These are phyloP conservation scores for Prenolepis imparis DNA, from an alignment of 2,888 invertebrate species.

Conservation along the genomic window DNA sequence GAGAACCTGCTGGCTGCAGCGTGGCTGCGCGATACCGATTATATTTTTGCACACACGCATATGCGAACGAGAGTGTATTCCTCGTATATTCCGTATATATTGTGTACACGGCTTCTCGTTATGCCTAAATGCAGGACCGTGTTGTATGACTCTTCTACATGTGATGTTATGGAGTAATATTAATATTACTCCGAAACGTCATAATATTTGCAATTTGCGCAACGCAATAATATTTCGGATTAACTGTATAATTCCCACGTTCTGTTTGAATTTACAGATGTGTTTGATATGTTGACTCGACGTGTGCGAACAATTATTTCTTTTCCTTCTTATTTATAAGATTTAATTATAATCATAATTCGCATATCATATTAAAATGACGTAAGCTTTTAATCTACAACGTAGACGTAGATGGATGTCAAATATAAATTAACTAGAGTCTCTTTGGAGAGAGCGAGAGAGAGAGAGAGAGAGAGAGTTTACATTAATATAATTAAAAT, in stretches of 20 bases:
- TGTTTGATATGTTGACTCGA: constrained; percentile 7
- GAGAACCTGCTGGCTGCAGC: constrained; percentile 75
- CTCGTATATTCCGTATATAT: neutral
- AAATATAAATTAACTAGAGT: neutral
- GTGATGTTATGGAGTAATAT: neutral
- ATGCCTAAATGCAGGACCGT: constrained; percentile 18
- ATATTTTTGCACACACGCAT: constrained; percentile 59
- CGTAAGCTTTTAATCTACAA: neutral
- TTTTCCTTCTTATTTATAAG: neutral
- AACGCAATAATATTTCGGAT: neutral
- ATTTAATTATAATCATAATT: neutral
- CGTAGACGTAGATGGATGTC: neutral
- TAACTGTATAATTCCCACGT: neutral
- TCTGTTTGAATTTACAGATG: neutral
- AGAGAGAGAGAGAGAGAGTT: neutral
- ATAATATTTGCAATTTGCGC: no score
- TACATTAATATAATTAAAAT: neutral
- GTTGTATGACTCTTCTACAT: constrained; percentile 21
- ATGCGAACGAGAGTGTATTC: constrained; percentile 3
- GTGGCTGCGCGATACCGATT: constrained; percentile 74
- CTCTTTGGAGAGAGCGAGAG: neutral
- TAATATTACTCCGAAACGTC: no score
- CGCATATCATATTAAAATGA: neutral
- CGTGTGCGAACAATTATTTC: neutral
- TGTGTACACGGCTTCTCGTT: constrained; percentile 28